Evolutionary conservation across 2,113 vertebrate genomes (phyloP).

Genomic region (zebrafish (Danio rerio)): DNA sequence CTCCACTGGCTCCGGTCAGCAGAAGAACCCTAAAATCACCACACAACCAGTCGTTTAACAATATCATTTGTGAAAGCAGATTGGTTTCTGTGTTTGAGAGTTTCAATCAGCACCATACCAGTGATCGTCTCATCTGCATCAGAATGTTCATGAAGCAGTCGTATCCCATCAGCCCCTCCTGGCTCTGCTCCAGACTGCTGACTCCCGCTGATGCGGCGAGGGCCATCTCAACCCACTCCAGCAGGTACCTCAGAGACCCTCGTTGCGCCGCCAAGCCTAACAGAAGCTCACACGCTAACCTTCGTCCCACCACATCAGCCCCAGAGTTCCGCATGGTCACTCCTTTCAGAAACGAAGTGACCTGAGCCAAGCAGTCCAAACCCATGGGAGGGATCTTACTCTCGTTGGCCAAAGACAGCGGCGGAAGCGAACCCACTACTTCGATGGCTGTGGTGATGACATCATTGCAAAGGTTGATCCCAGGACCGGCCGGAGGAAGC

Average conservation of each 20-base stretch:
- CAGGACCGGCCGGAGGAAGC: constrained; percentile 79
- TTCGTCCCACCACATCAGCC: constrained; percentile 89
- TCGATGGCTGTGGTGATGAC: constrained; percentile 80
- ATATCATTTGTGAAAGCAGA: not conserved
- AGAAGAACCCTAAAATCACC: constrained; percentile 86
- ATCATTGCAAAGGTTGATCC: constrained; percentile 76
- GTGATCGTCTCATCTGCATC: constrained; percentile 95
- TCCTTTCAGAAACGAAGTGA: constrained; percentile 94
- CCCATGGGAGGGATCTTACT: constrained; percentile 92
- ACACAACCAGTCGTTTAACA: constrained; percentile 7
- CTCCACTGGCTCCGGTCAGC: constrained; percentile 96
- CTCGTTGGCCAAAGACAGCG: constrained; percentile 81
- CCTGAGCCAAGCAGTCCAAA: constrained; percentile 95
- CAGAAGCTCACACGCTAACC: constrained; percentile 91
- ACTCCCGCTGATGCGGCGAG: constrained; percentile 90
- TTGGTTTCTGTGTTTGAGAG: too few species aligned
- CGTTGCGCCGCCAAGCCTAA: constrained; percentile 92
- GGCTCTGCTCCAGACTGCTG: constrained; percentile 86
- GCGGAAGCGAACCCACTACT: constrained; percentile 78
- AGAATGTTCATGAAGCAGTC: constrained; percentile 97
- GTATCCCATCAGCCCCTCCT: constrained; percentile 93
- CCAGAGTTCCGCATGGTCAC: constrained; percentile 96
- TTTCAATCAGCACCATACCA: constrained; percentile 78
- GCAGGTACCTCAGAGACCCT: constrained; percentile 79
- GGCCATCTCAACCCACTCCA: constrained; percentile 88